A percentile compares a stretch with the other conserved stretches of the same genome.
phyloP scores from a whole-genome alignment of 2,797 vertebrate species.

The Ispidina lecontei region DNA sequence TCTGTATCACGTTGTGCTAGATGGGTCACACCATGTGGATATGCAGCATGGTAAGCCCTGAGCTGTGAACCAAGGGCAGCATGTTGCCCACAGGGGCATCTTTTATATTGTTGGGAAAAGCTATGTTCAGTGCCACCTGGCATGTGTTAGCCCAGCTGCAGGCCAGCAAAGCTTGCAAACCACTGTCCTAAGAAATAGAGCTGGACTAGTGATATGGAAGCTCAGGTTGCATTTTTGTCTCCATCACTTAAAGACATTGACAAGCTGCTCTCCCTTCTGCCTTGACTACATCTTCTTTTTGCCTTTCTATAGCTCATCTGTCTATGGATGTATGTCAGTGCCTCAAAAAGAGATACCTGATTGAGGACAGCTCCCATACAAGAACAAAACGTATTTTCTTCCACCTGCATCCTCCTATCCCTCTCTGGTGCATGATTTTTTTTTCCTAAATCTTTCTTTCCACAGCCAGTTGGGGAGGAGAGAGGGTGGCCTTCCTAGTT shows the following conservation, averaged over 20 bases:
- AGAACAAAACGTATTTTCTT: accelerated
- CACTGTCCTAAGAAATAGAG: neutral
- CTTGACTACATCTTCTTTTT: neutral
- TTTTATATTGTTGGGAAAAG: neutral
- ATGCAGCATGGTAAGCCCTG: neutral
- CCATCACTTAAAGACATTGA: accelerated
- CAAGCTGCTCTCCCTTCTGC: neutral
- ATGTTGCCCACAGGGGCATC: accelerated
- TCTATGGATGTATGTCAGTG: accelerated
- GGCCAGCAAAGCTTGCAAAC: neutral
- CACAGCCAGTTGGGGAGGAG: neutral
- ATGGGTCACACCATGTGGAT: accelerated
- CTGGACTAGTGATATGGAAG: neutral
- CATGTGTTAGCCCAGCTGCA: accelerated
- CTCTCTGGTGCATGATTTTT: accelerated
- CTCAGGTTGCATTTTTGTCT: neutral
- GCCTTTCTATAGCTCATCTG: neutral
- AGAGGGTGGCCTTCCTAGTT: neutral
- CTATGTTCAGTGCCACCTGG: accelerated
- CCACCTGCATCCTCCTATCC: too few species aligned
- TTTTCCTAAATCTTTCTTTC: neutral
- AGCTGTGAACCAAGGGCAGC: neutral
- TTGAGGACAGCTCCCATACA: accelerated
- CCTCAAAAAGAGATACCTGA: neutral
- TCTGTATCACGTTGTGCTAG: accelerated